A percentile compares a stretch with the other conserved stretches of the same genome.
phyloP scores from a whole-genome alignment of 2,797 vertebrate species.

The Novumbra hubbsi region DNA sequence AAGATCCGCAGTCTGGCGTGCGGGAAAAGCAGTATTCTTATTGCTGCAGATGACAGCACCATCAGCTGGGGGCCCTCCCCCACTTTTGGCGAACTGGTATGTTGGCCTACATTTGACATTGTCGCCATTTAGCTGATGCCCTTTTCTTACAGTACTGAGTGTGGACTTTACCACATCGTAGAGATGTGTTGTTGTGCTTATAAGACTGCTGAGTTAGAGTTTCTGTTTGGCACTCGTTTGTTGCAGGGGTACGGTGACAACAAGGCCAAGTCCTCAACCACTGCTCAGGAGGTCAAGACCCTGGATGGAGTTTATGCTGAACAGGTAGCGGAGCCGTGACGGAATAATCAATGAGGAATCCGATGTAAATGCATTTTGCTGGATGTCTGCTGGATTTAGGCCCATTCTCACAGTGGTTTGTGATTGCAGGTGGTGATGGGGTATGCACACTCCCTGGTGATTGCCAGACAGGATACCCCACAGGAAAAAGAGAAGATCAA shows the following conservation, averaged over 20 bases:
- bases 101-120: conserved; percentile 29
- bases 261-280: conserved; percentile 95
- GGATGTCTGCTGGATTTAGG: neutral
- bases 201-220: neutral
- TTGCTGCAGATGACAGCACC: conserved; percentile 94
- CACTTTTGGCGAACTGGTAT: conserved; percentile 94
- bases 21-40: conserved; percentile 93
- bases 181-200: neutral
- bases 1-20: conserved; percentile 90
- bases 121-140: no score
- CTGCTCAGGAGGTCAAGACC: conserved; percentile 93
- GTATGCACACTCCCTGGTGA: conserved; percentile 86
- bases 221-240: neutral
- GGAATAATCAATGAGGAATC: neutral
- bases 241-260: conserved; percentile 92
- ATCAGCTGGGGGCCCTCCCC: conserved; percentile 97
- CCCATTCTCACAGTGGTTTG: neutral
- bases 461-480: conserved; percentile 86
- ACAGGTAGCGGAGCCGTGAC: conserved; percentile 73
- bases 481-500: conserved; percentile 87
- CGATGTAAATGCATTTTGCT: neutral
- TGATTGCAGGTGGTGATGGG: conserved; percentile 89
- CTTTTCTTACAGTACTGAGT: no score
- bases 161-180: neutral
- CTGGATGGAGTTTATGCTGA: conserved; percentile 89